phyloP scores from a whole-genome alignment of 1,140 invertebrate species.

The Neodiprion virginianus region DNA sequence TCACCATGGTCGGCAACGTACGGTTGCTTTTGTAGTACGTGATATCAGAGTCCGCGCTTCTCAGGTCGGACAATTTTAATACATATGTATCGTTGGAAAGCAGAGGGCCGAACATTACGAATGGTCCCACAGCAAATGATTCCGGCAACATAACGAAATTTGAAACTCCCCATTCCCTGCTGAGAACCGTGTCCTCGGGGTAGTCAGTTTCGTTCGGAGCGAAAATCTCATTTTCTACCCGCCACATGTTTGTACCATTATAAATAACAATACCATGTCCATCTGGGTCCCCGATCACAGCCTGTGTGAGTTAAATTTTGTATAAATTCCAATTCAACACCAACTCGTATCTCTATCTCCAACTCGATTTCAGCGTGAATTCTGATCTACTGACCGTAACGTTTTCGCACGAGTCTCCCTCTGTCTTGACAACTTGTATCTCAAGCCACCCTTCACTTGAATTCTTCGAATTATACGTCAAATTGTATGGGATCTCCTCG shows the following conservation, averaged over 20 bases:
- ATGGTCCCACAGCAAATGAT: constrained; percentile 8
- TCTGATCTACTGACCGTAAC: constrained; percentile 27
- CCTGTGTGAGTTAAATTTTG: constrained; percentile 25
- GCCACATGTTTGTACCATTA: constrained; percentile 32
- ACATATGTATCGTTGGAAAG: constrained; percentile 46
- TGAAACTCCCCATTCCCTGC: constrained; percentile 61
- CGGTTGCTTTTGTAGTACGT: constrained; percentile 30
- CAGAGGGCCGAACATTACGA: constrained; percentile 49
- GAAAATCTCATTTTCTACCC: constrained; percentile 42
- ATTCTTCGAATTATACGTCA: constrained; percentile 26
- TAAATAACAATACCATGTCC: constrained; percentile 48
- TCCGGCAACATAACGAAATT: constrained; percentile 48
- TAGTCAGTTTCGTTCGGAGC: constrained; percentile 28
- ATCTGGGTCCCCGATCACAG: constrained; percentile 53
- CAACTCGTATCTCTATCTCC: background rate
- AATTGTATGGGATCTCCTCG: constrained; percentile 47
- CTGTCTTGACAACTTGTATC: constrained; percentile 34
- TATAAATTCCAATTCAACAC: background rate
- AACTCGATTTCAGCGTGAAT: background rate
- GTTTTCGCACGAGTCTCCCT: constrained; percentile 20
- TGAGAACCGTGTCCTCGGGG: constrained; percentile 45
- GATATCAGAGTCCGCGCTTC: constrained; percentile 24
- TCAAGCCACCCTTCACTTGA: constrained; percentile 31
- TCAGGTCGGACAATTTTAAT: constrained; percentile 33
- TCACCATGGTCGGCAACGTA: background rate